Evolutionary conservation across 2,797 vertebrate species (phyloP).

Genomic region (Malurus splendens): DNA sequence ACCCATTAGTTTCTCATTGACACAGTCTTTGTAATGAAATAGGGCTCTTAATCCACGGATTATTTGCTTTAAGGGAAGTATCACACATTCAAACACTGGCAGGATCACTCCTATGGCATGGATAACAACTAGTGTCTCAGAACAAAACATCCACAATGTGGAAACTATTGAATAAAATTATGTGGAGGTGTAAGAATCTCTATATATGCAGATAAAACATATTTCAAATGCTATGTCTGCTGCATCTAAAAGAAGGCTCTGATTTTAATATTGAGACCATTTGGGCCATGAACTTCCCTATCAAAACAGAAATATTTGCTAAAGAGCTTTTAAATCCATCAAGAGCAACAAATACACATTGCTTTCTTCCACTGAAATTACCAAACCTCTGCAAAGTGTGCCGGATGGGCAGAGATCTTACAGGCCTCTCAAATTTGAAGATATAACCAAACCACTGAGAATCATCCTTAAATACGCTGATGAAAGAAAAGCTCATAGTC

Average conservation of each 20-base stretch:
- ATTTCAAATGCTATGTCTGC: neutral
- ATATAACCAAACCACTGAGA: neutral
- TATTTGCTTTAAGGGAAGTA: neutral
- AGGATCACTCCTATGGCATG: neutral
- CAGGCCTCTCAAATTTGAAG: neutral
- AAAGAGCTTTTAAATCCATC: neutral
- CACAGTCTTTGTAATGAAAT: neutral
- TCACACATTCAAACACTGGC: neutral
- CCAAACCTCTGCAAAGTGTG: neutral
- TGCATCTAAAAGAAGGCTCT: neutral
- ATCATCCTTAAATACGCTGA: neutral
- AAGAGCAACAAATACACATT: neutral
- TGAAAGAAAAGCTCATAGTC: constrained; percentile 16
- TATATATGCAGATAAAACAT: neutral
- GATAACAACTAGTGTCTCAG: rapidly evolving
- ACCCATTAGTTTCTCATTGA: neutral
- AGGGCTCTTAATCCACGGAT: neutral
- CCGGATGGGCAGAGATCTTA: neutral
- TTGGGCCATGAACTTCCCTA: neutral
- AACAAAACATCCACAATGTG: neutral
- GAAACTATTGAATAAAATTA: neutral
- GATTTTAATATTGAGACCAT: neutral
- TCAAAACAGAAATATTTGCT: neutral
- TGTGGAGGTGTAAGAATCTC: neutral
- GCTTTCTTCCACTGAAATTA: neutral